Conservation (phyloP, 2,113 vertebrate species). For the Aptenodytes forsteri region DNA sequence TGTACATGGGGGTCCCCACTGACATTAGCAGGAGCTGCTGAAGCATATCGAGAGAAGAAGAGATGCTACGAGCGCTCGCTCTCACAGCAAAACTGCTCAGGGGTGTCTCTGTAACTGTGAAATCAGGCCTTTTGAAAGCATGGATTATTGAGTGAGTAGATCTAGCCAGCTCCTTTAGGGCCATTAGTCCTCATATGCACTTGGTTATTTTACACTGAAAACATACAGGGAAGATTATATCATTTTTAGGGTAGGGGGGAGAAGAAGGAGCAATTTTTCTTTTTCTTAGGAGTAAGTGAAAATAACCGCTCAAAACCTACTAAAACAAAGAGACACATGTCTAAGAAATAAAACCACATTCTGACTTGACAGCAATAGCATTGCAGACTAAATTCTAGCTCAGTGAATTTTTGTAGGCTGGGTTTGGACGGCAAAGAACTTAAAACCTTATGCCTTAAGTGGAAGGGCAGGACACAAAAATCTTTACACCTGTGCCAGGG, state of each 20-base stretch:
- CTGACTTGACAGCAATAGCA: background rate
- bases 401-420: background rate
- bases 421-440: background rate
- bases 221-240: background rate
- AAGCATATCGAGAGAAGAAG: conserved; percentile 6
- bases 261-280: background rate
- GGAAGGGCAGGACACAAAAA: background rate
- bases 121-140: conserved; percentile 48
- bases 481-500: background rate
- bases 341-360: background rate
- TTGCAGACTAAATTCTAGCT: background rate
- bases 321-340: background rate
- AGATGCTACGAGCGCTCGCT: background rate
- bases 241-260: background rate
- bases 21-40: conserved; percentile 37
- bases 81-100: conserved; percentile 18
- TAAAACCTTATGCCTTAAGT: background rate
- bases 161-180: conserved; percentile 37
- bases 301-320: background rate
- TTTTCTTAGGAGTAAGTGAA: background rate
- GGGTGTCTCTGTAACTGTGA: conserved; percentile 51
- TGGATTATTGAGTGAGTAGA: conserved; percentile 60
- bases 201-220: conserved; percentile 15
- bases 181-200: conserved; percentile 29
- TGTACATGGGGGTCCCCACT: conserved; percentile 18